Evolutionary conservation across 2,888 invertebrate species (phyloP).

Genomic region (Caprella mutica): DNA sequence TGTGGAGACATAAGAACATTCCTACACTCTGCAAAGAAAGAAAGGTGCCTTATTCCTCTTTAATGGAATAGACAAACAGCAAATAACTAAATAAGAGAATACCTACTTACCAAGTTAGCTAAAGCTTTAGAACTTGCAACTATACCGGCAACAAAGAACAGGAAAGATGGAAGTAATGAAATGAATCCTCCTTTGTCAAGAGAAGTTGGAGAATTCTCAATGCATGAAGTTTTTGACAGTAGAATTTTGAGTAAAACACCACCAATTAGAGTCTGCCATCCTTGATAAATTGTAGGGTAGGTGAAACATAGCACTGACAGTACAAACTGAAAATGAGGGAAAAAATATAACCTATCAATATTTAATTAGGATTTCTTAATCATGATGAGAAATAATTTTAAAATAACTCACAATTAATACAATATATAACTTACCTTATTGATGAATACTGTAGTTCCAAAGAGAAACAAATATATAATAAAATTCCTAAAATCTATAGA

Average conservation of each 20-base stretch:
- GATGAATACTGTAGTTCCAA: neutral
- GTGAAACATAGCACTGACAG: constrained; percentile 38
- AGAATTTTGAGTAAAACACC: constrained; percentile 36
- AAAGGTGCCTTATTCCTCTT: neutral
- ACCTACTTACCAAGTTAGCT: constrained; percentile 35
- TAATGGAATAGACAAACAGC: neutral
- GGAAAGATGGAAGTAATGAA: constrained; percentile 36
- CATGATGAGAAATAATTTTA: no score
- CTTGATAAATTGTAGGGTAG: constrained; percentile 39
- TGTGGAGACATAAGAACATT: constrained; percentile 37
- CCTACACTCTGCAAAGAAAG: constrained; percentile 35
- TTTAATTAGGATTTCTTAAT: no score
- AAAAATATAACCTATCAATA: no score
- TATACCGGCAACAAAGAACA: constrained; percentile 37
- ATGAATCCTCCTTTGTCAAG: constrained; percentile 36
- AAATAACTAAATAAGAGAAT: neutral
- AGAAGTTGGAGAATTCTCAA: constrained; percentile 34
- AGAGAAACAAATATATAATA: neutral
- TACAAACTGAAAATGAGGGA: constrained; percentile 36
- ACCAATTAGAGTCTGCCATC: constrained; percentile 39
- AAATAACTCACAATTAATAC: no score
- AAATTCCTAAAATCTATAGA: neutral
- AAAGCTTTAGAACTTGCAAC: constrained; percentile 38
- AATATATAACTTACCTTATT: neutral
- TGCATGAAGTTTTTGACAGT: constrained; percentile 21